phyloP scores from a whole-genome alignment of 2,888 invertebrate genomes.

The Silvanus unidentatus region DNA sequence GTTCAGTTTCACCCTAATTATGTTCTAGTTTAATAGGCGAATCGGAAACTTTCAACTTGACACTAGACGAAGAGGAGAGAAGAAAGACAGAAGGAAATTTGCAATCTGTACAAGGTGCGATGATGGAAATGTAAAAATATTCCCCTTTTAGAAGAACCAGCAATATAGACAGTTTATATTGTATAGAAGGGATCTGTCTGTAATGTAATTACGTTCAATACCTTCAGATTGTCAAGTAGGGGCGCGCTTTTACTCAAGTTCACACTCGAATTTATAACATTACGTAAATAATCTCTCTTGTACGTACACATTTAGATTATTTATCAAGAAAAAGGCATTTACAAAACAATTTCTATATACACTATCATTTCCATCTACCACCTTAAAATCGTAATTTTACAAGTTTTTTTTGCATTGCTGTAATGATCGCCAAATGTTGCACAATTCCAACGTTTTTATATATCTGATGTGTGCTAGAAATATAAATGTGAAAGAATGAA shows the following conservation, averaged over 20 bases:
- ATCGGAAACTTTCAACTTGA: too few species aligned
- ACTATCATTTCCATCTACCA: too few species aligned
- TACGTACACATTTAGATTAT: conserved; percentile 17
- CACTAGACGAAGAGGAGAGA: too few species aligned
- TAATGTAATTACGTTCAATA: conserved; percentile 40
- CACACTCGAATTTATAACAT: conserved; percentile 39
- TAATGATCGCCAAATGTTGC: too few species aligned
- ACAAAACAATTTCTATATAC: too few species aligned
- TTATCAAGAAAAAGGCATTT: too few species aligned
- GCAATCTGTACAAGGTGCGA: conserved; percentile 30
- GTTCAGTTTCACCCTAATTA: too few species aligned
- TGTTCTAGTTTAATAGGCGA: too few species aligned
- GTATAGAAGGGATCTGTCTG: conserved; percentile 30
- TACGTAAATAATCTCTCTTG: conserved; percentile 38
- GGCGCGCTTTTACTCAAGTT: conserved; percentile 42
- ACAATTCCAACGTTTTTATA: too few species aligned
- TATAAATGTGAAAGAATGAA: conserved; percentile 28
- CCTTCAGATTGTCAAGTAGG: conserved; percentile 35
- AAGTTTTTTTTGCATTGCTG: too few species aligned
- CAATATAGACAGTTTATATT: conserved; percentile 22
- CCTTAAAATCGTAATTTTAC: too few species aligned
- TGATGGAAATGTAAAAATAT: conserved; percentile 21
- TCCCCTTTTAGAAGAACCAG: conserved; percentile 12
- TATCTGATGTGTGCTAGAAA: conserved; percentile 19
- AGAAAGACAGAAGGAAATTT: too few species aligned